Base-by-base conservation (phyloP, 2,113 vertebrate species). In the Chrysochloris asiatica region DNA sequence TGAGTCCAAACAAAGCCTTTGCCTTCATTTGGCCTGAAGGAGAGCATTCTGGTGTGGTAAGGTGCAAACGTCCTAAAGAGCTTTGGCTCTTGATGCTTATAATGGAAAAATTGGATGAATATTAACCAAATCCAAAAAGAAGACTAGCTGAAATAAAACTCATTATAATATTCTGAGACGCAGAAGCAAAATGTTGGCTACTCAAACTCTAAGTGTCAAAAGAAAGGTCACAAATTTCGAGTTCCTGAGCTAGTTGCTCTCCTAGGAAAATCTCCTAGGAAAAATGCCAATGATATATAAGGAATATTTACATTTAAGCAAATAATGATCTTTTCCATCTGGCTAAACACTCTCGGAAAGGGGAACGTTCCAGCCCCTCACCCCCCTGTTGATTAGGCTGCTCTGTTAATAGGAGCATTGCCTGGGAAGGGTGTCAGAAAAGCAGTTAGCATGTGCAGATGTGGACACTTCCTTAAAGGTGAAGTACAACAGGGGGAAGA, bases 1-100 rank as follows among this genome's bases (percentile, higher is more conserved):
- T 93, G 73, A 80, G 54, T 75, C 77, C 88, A 92, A 79, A 94
- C 90, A 95, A 94, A 94, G 92, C 83, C 88, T 89, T 92, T 94
- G 90, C 86, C 81, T 92, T 93, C 86, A 38, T 72, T 89, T 83
- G 67, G 80, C 92, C 76, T 93, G 83, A 80, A 86, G 86, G 65
- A 26, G 48, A 93, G 78, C 81, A 81, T 71, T 83, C 72, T 59
- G 56, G 86, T 81, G 90, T 95, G 80, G 63, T 56, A 76, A 90
- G 95, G 88, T 91, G 45, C 43, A 63, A 77, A 26, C 3, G 0
- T 82, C 75, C 82, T 92, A 54, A 92, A 89, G 88, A 92, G 71
- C n/a, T 36, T 67, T 88, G 38, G 67, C 79, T 91, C 76, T 93
- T 88, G 77, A 88, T 86, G 63, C 75, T 94, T 88, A 73, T 89